A percentile compares a stretch with the other conserved stretches of the same genome.
Evolutionary conservation across 2,888 invertebrate species (phyloP).

Genomic region (Scaptodrosophila latifasciaeformis): DNA sequence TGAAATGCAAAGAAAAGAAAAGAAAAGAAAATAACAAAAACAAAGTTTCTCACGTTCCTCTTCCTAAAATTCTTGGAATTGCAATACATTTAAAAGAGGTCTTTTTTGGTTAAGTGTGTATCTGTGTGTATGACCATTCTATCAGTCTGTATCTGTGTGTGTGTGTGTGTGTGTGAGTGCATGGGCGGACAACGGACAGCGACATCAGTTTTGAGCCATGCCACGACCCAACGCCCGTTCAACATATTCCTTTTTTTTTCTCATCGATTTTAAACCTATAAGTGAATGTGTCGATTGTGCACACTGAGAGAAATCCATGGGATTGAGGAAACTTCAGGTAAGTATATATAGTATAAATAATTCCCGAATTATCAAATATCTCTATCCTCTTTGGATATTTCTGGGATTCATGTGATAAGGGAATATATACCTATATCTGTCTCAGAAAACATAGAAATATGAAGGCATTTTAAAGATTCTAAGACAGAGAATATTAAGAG

Average conservation of each 20-base stretch:
- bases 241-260: constrained; percentile 67
- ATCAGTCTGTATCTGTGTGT: constrained; percentile 40
- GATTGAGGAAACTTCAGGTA: too few species aligned
- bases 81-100: constrained; percentile 75
- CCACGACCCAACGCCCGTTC: constrained; percentile 50
- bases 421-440: too few species aligned
- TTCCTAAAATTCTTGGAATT: constrained; percentile 74
- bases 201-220: constrained; percentile 63
- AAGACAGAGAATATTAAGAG: too few species aligned
- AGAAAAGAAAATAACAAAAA: constrained; percentile 73
- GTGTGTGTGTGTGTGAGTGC: constrained; percentile 37
- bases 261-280: constrained; percentile 68
- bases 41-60: constrained; percentile 74
- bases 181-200: constrained; percentile 52
- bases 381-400: too few species aligned
- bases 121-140: constrained; percentile 13
- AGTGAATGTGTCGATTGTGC: constrained; percentile 61
- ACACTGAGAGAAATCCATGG: constrained; percentile 51
- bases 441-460: too few species aligned
- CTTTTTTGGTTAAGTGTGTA: constrained; percentile 58
- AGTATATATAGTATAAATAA: too few species aligned
- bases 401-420: too few species aligned
- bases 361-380: too few species aligned
- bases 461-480: too few species aligned
- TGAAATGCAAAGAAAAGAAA: constrained; percentile 72